Evolutionary conservation across 1,140 invertebrate species (phyloP).

Genomic region (Thaumetopoea pityocampa): DNA sequence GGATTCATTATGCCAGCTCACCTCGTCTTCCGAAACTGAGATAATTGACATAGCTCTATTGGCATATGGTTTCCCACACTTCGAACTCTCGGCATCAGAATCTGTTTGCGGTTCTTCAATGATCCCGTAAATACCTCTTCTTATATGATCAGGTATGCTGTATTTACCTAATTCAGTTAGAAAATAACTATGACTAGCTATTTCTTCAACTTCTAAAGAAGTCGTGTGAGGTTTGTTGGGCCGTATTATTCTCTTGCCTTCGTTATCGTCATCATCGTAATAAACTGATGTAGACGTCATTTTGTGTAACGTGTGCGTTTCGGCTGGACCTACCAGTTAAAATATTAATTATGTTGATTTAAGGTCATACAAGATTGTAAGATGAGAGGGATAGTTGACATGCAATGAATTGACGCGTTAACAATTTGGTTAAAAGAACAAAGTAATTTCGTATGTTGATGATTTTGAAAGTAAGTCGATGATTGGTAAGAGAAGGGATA

Average conservation of each 20-base stretch:
- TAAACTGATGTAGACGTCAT: conserved; percentile 78
- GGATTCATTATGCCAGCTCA: conserved; percentile 73
- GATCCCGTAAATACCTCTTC: conserved; percentile 66
- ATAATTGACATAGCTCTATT: conserved; percentile 79
- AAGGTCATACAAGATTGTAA: conserved; percentile 20
- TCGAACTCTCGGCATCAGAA: conserved; percentile 63
- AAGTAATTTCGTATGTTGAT: conserved; percentile 8
- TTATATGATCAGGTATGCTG: conserved; percentile 75
- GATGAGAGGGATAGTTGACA: conserved; percentile 8
- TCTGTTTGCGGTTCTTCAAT: conserved; percentile 76
- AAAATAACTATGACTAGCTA: conserved; percentile 78
- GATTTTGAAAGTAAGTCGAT: conserved; percentile 3
- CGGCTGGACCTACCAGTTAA: conserved; percentile 79
- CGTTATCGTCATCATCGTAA: conserved; percentile 72
- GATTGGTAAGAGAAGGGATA: conserved; percentile 34
- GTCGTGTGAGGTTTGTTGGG: conserved; percentile 72
- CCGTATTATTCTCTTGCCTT: conserved; percentile 56
- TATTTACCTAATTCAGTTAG: conserved; percentile 77
- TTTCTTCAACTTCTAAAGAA: conserved; percentile 77
- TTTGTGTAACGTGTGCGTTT: conserved; percentile 80
- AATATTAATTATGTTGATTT: conserved; percentile 64
- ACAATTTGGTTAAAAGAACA: conserved; percentile 1
- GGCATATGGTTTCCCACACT: conserved; percentile 49
- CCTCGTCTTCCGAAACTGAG: conserved; percentile 81
- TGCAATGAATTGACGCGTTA: conserved; percentile 33